Base-by-base conservation (phyloP, 2,797 vertebrate species). In the Emydoidea blandingii region DNA sequence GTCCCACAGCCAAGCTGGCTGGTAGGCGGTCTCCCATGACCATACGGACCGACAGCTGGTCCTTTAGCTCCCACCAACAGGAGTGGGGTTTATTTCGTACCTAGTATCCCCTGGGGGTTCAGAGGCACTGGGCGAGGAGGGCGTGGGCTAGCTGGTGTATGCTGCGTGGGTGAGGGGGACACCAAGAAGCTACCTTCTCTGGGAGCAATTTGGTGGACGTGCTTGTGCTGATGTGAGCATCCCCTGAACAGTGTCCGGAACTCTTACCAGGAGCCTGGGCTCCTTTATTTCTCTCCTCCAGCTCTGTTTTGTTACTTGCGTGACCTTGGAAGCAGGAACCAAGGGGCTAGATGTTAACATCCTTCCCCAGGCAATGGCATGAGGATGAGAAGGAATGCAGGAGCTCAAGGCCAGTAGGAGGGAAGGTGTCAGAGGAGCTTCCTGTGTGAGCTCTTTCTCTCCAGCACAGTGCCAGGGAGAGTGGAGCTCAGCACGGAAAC, bases 81-180 rank as follows among this genome's bases (percentile, higher is more conserved):
- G 9, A 37, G n/a, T 37, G 34, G 62, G 65, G 5, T 37, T 37
- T 68, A 68, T 68, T 34, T 68, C n/a, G 4, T 68, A 19, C 34
- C 62, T 14, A n/a, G 59, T 68, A 19, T 10, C 3, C 65, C 19
- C 16, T 68, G 65, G n/a, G 65, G 65, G 15, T 34, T 68, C n/a
- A 68, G 65, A 68, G 65, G 62, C 27, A 14, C 59, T 62, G 29
- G 29, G 57, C 8, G 53, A 31, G 29, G 27, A 34, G 59, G 29
- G 18, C n/a, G 4, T 37, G n/a, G 65, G n/a, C 18, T 68, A 21
- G n/a, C 65, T 21, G n/a, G 34, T 68, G n/a, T 21, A 37, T 37
- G 18, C 65, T 15, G 57, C 6, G 21, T 0, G 8, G 53, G 21
- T 4, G 8, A 7, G 29, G 57, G 23, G 12, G 2, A 1, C 29